Conservation (phyloP, 2,113 vertebrate genomes). For the Tachuris rubrigastra region DNA sequence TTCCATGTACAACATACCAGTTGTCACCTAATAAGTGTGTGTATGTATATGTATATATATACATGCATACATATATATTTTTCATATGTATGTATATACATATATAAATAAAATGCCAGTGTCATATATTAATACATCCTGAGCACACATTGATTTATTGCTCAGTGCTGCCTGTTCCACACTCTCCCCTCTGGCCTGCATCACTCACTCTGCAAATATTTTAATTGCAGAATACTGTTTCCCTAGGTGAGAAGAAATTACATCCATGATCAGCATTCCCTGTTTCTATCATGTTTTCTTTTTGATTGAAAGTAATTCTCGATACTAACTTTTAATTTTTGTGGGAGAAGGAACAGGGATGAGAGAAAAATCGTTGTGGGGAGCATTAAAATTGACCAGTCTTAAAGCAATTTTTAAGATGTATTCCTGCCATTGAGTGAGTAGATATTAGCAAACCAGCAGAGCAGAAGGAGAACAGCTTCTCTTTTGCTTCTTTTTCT, state of each 20-base stretch:
- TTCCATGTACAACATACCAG: background rate
- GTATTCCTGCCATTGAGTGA: background rate
- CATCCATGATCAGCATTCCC: background rate
- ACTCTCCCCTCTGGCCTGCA: background rate
- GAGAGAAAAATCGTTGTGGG: background rate
- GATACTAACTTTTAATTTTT: background rate
- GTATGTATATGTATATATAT: no score
- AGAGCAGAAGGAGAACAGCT: background rate
- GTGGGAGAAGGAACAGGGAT: background rate
- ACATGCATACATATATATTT: background rate
- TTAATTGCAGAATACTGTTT: background rate
- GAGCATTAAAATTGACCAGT: background rate
- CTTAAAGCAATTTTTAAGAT: background rate
- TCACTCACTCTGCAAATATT: background rate
- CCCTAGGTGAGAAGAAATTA: background rate
- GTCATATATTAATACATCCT: background rate
- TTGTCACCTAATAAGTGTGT: background rate
- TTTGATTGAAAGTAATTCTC: background rate
- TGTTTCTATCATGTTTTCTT: background rate
- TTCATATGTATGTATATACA: no score
- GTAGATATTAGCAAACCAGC: rapidly evolving
- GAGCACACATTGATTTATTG: background rate
- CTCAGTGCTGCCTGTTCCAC: background rate
- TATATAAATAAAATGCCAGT: background rate
- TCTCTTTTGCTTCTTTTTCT: background rate